Base-by-base conservation (phyloP, 2,113 vertebrate species). In the Elachura formosa region DNA sequence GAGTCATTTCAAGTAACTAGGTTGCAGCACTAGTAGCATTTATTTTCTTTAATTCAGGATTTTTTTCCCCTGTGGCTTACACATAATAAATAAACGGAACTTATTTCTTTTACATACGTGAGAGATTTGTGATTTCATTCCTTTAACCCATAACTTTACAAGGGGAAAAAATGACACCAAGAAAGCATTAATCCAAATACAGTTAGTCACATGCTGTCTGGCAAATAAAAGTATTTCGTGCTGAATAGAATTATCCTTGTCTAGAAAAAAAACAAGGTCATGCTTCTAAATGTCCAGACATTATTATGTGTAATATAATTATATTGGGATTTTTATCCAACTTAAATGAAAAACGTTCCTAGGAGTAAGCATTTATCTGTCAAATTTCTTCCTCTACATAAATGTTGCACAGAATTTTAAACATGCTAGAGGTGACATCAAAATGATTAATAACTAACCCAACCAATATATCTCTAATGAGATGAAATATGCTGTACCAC, bases 361-460 rank as follows among this genome's bases (percentile, higher is more conserved):
- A 77, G 68, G 64, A 95, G 52, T 48, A 84, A 91, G 72, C n/a
- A 45, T 90, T 90, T 79, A 81, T 84, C 46, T 91, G 79, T 80
- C 83, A 79, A 24, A 0, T 51, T 89, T 45, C 84, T 92, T 66
- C 56, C 43, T 41, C 61, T 52, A 83, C 62, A 61, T 56, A 94
- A 93, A 78, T 23, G 41, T 49, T 71, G 54, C 36, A 86, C 18
- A 71, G 92, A 91, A 92, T 93, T 89, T 90, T 77, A 88, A 89
- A 62, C 48, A 73, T 61, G 51, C 21, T 73, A 84, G 71, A 91
- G 54, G 51, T 94, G 82, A 90, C 95, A 96, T 80, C 63, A 84
- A 95, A 91, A 96, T 96, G 89, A 96, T 97, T 93, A 96, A 96
- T 91, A 90, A 78, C 87, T 84, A 63, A 76, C 38, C 31, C 76